Evolutionary conservation across 2,888 invertebrate species (phyloP).

Genomic region (Hydroisotoma schaefferi): DNA sequence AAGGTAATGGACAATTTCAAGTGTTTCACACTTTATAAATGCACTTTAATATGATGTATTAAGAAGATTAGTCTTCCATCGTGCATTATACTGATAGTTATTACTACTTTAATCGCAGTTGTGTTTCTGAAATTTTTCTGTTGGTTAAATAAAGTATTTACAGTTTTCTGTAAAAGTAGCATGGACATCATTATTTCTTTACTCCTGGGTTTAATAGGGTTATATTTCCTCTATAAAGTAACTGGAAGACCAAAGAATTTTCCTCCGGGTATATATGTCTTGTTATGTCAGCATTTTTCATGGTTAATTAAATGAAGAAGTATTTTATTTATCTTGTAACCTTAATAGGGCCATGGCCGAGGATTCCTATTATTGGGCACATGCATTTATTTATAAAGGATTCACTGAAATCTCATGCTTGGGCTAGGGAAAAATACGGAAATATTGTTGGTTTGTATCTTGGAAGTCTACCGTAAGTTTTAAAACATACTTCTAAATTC

Average conservation of each 20-base stretch:
- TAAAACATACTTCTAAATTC: neutral
- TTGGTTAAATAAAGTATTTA: too few species aligned
- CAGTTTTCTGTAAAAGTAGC: too few species aligned
- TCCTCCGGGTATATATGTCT: neutral
- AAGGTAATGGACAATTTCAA: too few species aligned
- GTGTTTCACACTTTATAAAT: too few species aligned
- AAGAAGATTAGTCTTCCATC: too few species aligned
- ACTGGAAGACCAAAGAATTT: neutral
- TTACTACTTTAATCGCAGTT: too few species aligned
- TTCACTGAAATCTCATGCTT: neutral
- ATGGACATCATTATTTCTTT: too few species aligned
- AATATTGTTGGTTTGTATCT: neutral
- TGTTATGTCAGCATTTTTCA: neutral
- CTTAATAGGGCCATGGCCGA: conserved; percentile 1
- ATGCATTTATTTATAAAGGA: neutral
- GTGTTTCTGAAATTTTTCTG: too few species aligned
- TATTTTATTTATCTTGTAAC: too few species aligned
- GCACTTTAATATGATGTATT: too few species aligned
- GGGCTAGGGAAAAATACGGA: neutral
- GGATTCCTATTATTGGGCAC: neutral
- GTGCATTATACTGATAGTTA: too few species aligned
- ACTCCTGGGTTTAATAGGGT: neutral
- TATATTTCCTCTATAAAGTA: neutral
- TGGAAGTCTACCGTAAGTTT: neutral
- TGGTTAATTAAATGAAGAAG: too few species aligned